Evolutionary conservation across 1,140 invertebrate species (phyloP).

Genomic region (Camponotus pennsylvanicus): DNA sequence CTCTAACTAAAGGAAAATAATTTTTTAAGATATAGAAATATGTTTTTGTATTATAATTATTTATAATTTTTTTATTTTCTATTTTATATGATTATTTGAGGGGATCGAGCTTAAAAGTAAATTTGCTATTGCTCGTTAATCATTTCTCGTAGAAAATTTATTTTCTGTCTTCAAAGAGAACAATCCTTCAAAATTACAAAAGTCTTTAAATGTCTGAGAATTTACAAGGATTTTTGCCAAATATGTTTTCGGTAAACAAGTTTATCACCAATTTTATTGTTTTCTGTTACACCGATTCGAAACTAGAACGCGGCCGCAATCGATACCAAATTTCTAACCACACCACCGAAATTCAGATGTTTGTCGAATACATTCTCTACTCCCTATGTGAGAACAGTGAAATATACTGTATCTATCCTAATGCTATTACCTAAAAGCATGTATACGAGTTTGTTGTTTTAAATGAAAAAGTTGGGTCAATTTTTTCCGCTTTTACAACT

Average conservation of each 20-base stretch:
- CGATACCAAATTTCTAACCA: conserved; percentile 48
- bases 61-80: background rate
- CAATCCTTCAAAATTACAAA: background rate
- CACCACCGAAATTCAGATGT: conserved; percentile 34
- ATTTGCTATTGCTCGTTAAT: background rate
- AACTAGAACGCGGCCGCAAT: conserved; percentile 42
- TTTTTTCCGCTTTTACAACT: background rate
- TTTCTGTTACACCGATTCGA: background rate
- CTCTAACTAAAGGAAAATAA: too few species aligned
- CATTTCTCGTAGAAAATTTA: background rate
- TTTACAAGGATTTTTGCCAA: conserved; percentile 16
- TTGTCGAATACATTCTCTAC: background rate
- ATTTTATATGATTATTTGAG: background rate
- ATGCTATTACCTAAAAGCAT: background rate
- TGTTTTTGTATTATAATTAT: background rate
- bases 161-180: background rate
- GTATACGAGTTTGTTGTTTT: background rate
- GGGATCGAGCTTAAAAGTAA: background rate
- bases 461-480: background rate
- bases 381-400: background rate
- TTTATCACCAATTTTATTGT: conserved; percentile 25
- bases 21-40: too few species aligned
- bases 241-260: conserved; percentile 48
- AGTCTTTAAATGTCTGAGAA: conserved; percentile 16
- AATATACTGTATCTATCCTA: background rate